Evolutionary conservation across 2,888 invertebrate genomes (phyloP).

Genomic region (Penaeus monodon): DNA sequence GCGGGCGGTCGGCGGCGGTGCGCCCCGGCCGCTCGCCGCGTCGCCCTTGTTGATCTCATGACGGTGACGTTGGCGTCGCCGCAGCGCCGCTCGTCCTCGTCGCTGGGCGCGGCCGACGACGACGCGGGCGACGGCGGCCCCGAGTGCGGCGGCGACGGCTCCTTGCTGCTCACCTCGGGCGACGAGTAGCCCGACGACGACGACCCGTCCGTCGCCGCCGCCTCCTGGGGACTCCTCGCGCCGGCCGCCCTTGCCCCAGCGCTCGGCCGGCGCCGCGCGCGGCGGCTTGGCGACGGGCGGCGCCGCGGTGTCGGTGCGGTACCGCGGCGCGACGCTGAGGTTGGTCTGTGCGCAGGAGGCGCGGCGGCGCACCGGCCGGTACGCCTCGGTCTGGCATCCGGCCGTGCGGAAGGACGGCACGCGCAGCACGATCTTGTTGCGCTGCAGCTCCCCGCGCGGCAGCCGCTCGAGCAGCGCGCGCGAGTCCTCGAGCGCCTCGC

Average conservation of each 20-base stretch:
- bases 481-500: constrained; percentile 60
- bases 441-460: constrained; percentile 57
- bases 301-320: constrained; percentile 21
- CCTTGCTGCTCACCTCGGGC: constrained; percentile 63
- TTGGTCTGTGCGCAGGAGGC: constrained; percentile 63
- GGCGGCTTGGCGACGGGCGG: constrained; percentile 1
- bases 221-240: constrained; percentile 15
- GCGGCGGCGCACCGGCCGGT: constrained; percentile 55
- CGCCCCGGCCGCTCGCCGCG: constrained; percentile 26
- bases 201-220: constrained; percentile 36
- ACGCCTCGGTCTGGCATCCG: constrained; percentile 63
- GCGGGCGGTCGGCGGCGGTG: constrained; percentile 24
- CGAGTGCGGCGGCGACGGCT: constrained; percentile 61
- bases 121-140: constrained; percentile 64
- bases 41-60: constrained; percentile 62
- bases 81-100: constrained; percentile 40
- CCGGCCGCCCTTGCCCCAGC: constrained; percentile 25
- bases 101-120: constrained; percentile 42
- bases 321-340: constrained; percentile 44
- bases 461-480: constrained; percentile 53
- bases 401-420: constrained; percentile 64
- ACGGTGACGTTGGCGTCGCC: constrained; percentile 61
- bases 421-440: constrained; percentile 64
- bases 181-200: constrained; percentile 65
- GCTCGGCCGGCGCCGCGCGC: not conserved